Base-by-base conservation (phyloP, 2,888 invertebrate species). In the Leptinotarsa rubiginosa region DNA sequence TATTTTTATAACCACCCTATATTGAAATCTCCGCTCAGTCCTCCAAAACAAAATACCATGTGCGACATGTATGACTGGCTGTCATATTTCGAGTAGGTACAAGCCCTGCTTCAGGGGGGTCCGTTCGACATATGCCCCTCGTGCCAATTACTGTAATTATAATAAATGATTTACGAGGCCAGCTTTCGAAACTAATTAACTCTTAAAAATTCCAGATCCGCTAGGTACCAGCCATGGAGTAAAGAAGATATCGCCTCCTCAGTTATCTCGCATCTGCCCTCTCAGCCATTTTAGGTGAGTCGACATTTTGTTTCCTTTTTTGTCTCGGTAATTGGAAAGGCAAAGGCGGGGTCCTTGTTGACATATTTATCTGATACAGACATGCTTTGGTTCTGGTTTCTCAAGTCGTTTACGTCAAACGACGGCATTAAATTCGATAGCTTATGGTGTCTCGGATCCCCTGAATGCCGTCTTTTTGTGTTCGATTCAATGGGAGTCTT, bases 291-390 rank as follows among this genome's bases (percentile, higher is more conserved):
- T 85, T 86, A 84, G 87, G 87, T 87, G 80, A 86, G 87, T 85
- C 73, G 80, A 80, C 83, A 84, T 85, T 68, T 72, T 59, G 54
- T 69, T 71, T 73, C 70, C 12, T 52, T 70, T 69, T 69, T 47
- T 50, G 72, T 79, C 78, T 80, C 80, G 76, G 81, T 85, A 85
- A 85, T 85, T 84, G 85, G 85, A 81, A 79, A 80, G 72, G 81
- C 83, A 82, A 80, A 84, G 86, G 87, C 85, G 86, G 86, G 83
- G 85, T 82, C 79, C 82, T 81, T 74, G 85, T 86, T 87, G 87
- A 87, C 87, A 86, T 87, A 85, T 87, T 87, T 87, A 87, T 87
- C 87, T 85, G 87, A 87, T 85, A 81, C 85, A 83, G 86, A 85
- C 84, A 78, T 81, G 78, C 82, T 81, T n/a, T 41, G 62, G 84